A percentile compares a stretch with the other conserved stretches of the same genome.
These are phyloP conservation scores for Synergus umbraculus DNA, from an alignment of 2,888 invertebrate genomes.

Conservation along the genomic window DNA sequence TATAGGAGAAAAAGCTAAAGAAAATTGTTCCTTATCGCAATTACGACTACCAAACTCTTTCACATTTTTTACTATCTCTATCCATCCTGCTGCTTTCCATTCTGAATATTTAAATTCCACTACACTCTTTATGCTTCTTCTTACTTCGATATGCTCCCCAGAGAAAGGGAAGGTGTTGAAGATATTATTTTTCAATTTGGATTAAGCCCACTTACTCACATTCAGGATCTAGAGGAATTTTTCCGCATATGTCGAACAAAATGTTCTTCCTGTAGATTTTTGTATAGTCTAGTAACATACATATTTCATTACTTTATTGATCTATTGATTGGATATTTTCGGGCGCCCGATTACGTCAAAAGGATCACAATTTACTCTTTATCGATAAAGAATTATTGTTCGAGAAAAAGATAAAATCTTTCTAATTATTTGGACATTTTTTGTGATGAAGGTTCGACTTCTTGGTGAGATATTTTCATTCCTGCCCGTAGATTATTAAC, in stretches of 20 bases:
- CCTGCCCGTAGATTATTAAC: not conserved
- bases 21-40: conserved; percentile 25
- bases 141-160: conserved; percentile 12
- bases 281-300: not conserved
- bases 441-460: not conserved
- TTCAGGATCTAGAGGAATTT: not conserved
- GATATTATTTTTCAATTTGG: conserved; percentile 38
- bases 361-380: not conserved
- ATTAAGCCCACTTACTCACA: conserved; percentile 24
- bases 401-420: not conserved
- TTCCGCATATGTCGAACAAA: conserved; percentile 7
- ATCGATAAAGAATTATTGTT: not conserved
- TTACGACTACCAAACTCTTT: conserved; percentile 1
- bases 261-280: not conserved
- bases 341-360: too few relatives aligned
- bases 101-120: conserved; percentile 32
- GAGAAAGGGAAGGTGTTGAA: not conserved
- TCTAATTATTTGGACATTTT: conserved; percentile 3
- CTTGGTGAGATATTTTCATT: not conserved
- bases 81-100: conserved; percentile 15
- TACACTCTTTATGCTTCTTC: conserved; percentile 16
- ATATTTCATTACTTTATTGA: too few relatives aligned
- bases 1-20: not conserved
- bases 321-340: too few relatives aligned
- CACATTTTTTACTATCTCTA: conserved; percentile 16